A percentile compares a stretch with the other conserved stretches of the same genome.
These are phyloP conservation scores for Coelopa frigida DNA, from an alignment of 1,140 invertebrate species.

Conservation along the genomic window DNA sequence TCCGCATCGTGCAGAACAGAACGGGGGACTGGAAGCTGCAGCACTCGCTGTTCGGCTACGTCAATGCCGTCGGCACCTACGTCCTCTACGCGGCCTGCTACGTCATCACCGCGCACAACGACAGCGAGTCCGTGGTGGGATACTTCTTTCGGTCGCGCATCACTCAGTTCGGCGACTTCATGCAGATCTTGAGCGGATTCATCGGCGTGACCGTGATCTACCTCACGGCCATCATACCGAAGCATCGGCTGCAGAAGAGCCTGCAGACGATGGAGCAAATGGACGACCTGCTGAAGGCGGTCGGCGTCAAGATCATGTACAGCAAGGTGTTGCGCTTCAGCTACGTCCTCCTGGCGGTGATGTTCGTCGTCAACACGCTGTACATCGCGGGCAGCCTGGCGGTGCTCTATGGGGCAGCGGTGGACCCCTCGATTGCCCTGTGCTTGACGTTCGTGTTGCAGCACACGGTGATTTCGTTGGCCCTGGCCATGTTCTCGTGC, in stretches of 20 bases:
- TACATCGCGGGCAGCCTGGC: slow-evolving; percentile 28
- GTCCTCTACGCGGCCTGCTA: slow-evolving; percentile 25
- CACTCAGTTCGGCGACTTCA: slow-evolving; percentile 35
- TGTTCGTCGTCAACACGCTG: slow-evolving; percentile 22
- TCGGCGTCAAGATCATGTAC: slow-evolving; percentile 41
- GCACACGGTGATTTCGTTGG: slow-evolving; percentile 33
- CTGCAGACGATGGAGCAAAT: slow-evolving; percentile 30
- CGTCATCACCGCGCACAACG: slow-evolving; percentile 26
- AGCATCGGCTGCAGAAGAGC: slow-evolving; percentile 28
- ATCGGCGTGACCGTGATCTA: slow-evolving; percentile 41
- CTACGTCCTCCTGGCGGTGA: slow-evolving; percentile 24
- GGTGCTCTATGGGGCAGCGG: slow-evolving; percentile 22
- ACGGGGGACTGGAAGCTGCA: slow-evolving; percentile 20
- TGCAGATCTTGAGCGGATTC: slow-evolving; percentile 38
- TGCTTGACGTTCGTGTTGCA: slow-evolving; percentile 35
- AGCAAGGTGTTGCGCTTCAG: slow-evolving; percentile 35
- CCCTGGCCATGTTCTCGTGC: slow-evolving; percentile 28
- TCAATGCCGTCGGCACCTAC: slow-evolving; percentile 30
- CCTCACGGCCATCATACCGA: slow-evolving; percentile 31
- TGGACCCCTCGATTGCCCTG: slow-evolving; percentile 23
- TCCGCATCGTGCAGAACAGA: slow-evolving; percentile 21
- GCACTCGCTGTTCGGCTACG: slow-evolving; percentile 27
- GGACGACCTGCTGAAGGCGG: slow-evolving; percentile 25
- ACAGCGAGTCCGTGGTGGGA: slow-evolving; percentile 36
- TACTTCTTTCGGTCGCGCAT: slow-evolving; percentile 37